Evolutionary conservation across 2,113 vertebrate genomes (phyloP), one percentile per base, ranked within the genome.

Genomic region (Callospermophilus lateralis): DNA sequence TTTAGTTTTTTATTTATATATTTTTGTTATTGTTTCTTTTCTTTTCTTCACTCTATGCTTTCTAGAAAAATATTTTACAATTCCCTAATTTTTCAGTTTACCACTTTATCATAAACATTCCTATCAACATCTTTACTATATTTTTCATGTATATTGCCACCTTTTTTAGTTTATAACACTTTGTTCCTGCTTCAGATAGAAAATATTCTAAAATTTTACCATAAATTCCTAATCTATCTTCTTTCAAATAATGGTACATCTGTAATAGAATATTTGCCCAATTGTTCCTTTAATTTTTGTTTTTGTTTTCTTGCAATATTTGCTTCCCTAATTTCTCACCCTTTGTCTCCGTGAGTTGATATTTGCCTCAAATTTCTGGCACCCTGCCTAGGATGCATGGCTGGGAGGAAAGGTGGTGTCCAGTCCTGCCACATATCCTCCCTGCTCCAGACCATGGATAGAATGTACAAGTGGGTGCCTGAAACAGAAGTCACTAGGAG

Each of bases 401-500:
- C 9, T 4, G 15, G 39, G 20, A 28, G 6, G 6, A n/a, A 32
- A 24, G 10, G n/a, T 4, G 9, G 8, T 37, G 17, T 9, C 3
- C 20, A 30, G 45, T n/a, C 37, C 6, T 6, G 8, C 1, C 17
- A 17, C 3, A 17, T 12, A 34, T 42, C 20, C 2, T 5, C 39
- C 15, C 80, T 84, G 53, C 0, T 6, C 17, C 16, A 19, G 0
- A 3, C 3, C 12, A 12, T 1, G 24, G 45, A 16, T 53, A 28
- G 2, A 13, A 48, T 2, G 13, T 42, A 20, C 22, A 61, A 1
- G 32, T 19, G 17, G 32, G 6, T 22, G 11, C 19, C 32, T 12
- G 34, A 4, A 4, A 20, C 48, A 28, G 39, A 28, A 22, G 34
- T 4, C 13, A 67, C 10, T 48, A 19, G 2, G 28, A 51, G 1